A percentile compares a stretch with the other conserved stretches of the same genome.
phyloP scores from a whole-genome alignment of 2,888 invertebrate species.

The Bembecia ichneumoniformis region DNA sequence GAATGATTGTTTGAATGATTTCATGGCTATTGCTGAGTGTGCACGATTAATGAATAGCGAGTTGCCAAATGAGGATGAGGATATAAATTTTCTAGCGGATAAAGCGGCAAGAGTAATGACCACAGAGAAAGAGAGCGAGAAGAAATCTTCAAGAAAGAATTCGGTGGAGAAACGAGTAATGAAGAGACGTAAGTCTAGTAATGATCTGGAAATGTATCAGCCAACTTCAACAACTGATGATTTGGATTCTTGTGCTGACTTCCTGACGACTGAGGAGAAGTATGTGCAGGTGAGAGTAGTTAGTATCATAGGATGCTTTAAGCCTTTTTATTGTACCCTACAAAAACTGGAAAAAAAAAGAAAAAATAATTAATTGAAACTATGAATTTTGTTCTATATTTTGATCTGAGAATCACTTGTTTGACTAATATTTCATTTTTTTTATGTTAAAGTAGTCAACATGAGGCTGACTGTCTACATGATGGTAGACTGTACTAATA shows the following conservation, averaged over 20 bases:
- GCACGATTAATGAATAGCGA: constrained; percentile 37
- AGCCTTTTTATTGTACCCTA: neutral
- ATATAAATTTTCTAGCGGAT: constrained; percentile 53
- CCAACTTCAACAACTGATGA: constrained; percentile 63
- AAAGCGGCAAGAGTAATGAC: constrained; percentile 62
- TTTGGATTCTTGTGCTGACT: constrained; percentile 46
- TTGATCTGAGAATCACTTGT: no score
- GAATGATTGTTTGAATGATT: constrained; percentile 59
- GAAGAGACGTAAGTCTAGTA: constrained; percentile 53
- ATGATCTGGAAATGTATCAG: constrained; percentile 61
- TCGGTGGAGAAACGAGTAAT: constrained; percentile 40
- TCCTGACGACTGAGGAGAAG: constrained; percentile 45
- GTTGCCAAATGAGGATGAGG: constrained; percentile 44
- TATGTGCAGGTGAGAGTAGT: constrained; percentile 47
- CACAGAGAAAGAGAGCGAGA: constrained; percentile 40
- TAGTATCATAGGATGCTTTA: no score
- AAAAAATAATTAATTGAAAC: no score
- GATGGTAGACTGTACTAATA: no score
- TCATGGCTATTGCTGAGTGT: constrained; percentile 57
- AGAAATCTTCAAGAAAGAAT: constrained; percentile 26
- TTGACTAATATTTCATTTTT: no score
- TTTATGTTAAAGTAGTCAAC: no score
- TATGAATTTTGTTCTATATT: no score
- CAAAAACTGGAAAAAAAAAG: no score
- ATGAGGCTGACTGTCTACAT: no score